Evolutionary conservation across 2,888 invertebrate genomes (phyloP), one percentile per base, ranked within the genome.

Genomic region (Allophyes oxyacanthae): DNA sequence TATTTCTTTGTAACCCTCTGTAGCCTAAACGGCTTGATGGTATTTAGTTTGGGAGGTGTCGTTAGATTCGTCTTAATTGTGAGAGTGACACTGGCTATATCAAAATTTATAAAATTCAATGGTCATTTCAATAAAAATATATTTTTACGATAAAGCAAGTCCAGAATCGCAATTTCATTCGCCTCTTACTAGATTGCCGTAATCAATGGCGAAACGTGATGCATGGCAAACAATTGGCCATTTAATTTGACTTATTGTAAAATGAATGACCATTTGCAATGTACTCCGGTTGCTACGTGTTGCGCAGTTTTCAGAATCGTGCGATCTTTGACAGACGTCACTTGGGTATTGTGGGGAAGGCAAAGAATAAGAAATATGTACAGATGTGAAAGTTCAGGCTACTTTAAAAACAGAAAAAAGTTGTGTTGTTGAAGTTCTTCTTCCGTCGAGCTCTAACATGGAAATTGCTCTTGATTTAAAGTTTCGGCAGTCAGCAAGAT

Each of bases 251-350:
- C 34, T 64, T 69, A 69, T 65, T 56, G 64, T 14, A 25, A 43
- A 64, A 63, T 69, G 48, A 48, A 46, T 28, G 46, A 52, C n/a
- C 14, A 70, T 64, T 64, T 52, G 58, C n/a, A 45, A 45, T 70
- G 51, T 58, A 44, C 41, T 8, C 8, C 53, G 10, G 13, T n/a
- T n/a, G 20, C 51, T 45, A 8, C 26, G 37, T 50, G 49, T 36
- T 55, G 50, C 40, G 20, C 26, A 53, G 38, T 73, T 73, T 73
- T 56, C 40, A 59, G 68, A 73, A 75, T 70, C 65, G 71, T 70
- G 54, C 55, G 43, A 68, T 57, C 61, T 73, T 59, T 75, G 72
- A 75, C 72, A 72, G 64, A 75, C 54, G 68, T 66, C 61, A 64
- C 56, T 59, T 42, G 43, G 40, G 13, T 30, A 48, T 15, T 44